Percentiles rank a stretch among this genome's conserved stretches.
These are phyloP conservation scores for Stichopus chloronotus DNA, from an alignment of 35 echinoderm and acorn worm genomes.

Conservation along the genomic window DNA sequence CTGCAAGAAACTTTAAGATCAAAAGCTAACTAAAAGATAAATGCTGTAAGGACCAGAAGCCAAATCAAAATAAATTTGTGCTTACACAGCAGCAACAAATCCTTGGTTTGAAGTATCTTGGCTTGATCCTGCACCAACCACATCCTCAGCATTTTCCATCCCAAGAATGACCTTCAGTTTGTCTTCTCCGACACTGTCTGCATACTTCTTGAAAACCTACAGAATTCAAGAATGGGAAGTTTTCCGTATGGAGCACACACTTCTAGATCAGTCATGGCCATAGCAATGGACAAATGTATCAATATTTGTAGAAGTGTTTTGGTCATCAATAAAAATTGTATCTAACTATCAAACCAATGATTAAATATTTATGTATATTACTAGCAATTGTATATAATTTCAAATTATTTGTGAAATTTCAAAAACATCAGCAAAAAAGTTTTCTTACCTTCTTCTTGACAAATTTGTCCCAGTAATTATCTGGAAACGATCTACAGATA, in stretches of 20 bases:
- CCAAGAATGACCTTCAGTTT: conserved; percentile 85
- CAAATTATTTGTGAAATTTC: too few species aligned
- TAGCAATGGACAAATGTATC: too few species aligned
- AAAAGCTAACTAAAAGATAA: not conserved
- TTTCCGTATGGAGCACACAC: too few species aligned
- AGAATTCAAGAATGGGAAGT: not conserved
- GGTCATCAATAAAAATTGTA: too few species aligned
- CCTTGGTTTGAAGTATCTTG: conserved; percentile 69
- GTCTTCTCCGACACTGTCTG: conserved; percentile 83
- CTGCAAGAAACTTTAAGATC: not conserved
- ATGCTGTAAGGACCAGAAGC: too few species aligned
- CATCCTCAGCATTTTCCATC: conserved; percentile 78
- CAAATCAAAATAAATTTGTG: not conserved
- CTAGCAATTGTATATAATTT: too few species aligned
- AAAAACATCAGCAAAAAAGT: not conserved
- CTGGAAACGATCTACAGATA: conserved; percentile 81
- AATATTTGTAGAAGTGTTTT: too few species aligned
- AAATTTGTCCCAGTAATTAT: conserved; percentile 99
- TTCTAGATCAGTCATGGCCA: too few species aligned
- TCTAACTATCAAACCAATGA: too few species aligned
- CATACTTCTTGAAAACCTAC: conserved; percentile 92
- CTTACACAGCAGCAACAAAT: conserved; percentile 81
- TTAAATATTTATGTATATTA: too few species aligned
- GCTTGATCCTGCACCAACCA: conserved; percentile 51
- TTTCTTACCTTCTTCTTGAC: conserved; percentile 92